Evolutionary conservation across 23 tunicate genomes (phyloP).

Genomic region (Styela plicata): DNA sequence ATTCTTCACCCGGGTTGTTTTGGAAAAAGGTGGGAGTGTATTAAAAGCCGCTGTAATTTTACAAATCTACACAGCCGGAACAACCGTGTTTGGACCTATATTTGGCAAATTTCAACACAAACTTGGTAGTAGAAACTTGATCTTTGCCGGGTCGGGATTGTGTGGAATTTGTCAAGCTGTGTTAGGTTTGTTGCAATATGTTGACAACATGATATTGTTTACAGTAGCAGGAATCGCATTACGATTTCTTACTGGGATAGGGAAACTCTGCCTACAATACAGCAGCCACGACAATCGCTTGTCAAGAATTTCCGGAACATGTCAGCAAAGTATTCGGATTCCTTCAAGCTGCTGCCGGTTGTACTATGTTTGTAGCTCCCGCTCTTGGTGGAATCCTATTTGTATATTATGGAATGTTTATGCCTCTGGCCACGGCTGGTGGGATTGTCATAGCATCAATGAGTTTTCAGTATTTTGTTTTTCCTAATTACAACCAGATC

Average conservation of each 20-base stretch:
- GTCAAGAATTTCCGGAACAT: background rate
- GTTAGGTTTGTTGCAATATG: background rate
- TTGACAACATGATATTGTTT: background rate
- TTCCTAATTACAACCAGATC: background rate
- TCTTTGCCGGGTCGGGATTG: background rate
- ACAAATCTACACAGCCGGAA: background rate
- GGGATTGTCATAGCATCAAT: background rate
- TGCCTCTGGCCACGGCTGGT: background rate
- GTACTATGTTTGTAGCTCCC: background rate
- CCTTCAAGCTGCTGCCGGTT: background rate
- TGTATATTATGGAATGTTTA: background rate
- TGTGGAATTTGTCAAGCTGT: background rate
- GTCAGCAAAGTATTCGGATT: background rate
- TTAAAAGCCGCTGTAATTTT: background rate
- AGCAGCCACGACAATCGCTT: background rate
- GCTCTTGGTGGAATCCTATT: background rate
- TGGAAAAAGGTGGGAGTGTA: background rate
- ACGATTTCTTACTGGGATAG: background rate
- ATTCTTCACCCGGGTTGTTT: background rate
- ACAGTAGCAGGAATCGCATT: background rate
- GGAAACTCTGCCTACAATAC: background rate
- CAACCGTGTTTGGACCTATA: background rate
- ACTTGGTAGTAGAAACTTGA: background rate
- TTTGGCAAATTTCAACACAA: background rate
- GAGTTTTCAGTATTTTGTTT: background rate